Evolutionary conservation across 2,113 vertebrate species (phyloP).

Genomic region (Charadrius vociferus): DNA sequence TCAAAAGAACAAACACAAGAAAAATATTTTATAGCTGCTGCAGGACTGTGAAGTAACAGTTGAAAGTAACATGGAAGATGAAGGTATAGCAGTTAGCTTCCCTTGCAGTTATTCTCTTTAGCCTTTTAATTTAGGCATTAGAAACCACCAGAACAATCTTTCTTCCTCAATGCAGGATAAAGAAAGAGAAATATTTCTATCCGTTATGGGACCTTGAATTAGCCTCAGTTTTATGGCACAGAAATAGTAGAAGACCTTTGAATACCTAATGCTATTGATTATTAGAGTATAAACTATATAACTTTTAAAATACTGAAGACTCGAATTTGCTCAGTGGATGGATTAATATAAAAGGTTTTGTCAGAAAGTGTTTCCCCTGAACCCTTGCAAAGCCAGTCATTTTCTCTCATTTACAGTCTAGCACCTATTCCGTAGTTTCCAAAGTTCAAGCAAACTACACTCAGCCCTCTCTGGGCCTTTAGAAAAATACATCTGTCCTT

Average conservation of each 20-base stretch:
- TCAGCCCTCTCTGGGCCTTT: fast-evolving
- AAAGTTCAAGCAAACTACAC: not conserved
- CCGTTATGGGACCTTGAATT: not conserved
- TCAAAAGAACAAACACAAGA: not conserved
- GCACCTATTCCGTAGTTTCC: not conserved
- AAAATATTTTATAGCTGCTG: not conserved
- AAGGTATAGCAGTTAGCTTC: not conserved
- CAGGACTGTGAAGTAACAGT: not conserved
- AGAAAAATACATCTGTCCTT: not conserved
- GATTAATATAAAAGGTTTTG: not conserved
- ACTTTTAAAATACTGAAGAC: not conserved
- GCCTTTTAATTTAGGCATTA: not conserved
- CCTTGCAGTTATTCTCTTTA: not conserved
- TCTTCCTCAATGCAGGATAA: not conserved
- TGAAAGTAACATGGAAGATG: not conserved
- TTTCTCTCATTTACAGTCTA: not conserved
- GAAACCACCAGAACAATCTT: not conserved
- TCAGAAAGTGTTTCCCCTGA: not conserved
- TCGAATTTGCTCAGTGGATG: not conserved
- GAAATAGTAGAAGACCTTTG: not conserved
- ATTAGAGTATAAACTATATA: not conserved
- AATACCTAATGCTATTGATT: not conserved
- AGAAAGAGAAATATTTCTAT: not conserved
- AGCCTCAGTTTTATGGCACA: not conserved
- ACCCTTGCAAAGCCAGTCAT: not conserved